Evolutionary conservation across 2,113 vertebrate species (phyloP).

Genomic region (Spizaetus ornatus): DNA sequence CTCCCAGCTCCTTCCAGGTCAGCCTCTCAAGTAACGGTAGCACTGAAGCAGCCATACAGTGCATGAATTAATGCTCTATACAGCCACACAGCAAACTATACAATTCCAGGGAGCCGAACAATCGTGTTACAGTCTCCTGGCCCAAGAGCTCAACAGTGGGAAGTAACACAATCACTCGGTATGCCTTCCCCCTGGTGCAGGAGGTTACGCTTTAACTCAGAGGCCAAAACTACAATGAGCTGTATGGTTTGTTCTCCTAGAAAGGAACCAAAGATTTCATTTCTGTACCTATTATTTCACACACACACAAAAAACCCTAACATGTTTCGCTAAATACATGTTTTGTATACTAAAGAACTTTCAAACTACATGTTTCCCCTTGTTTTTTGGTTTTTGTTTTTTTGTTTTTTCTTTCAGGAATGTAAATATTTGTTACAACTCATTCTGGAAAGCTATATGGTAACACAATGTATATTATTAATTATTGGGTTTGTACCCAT

Average conservation of each 20-base stretch:
- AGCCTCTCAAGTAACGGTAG: not conserved
- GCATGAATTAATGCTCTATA: not conserved
- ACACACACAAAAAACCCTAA: accelerated
- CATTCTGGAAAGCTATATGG: not conserved
- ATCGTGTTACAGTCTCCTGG: not conserved
- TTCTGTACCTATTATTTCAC: not conserved
- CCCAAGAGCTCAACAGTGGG: not conserved
- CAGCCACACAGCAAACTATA: not conserved
- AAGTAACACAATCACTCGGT: not conserved
- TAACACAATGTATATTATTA: not conserved
- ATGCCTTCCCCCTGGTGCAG: not conserved
- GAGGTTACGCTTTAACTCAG: not conserved
- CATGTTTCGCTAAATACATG: not conserved
- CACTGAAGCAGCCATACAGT: not conserved
- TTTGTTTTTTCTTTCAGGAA: not conserved
- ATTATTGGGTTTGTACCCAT: not conserved
- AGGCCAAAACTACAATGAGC: not conserved
- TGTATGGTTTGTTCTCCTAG: not conserved
- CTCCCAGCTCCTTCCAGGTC: not conserved
- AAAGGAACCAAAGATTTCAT: not conserved
- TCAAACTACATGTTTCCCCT: not conserved
- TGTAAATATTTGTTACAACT: not conserved
- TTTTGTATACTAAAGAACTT: not conserved
- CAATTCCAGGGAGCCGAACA: not conserved
- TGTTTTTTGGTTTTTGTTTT: not conserved